Evolutionary conservation across 2,797 vertebrate species (phyloP).

Genomic region (Leptatherina wallacei): DNA sequence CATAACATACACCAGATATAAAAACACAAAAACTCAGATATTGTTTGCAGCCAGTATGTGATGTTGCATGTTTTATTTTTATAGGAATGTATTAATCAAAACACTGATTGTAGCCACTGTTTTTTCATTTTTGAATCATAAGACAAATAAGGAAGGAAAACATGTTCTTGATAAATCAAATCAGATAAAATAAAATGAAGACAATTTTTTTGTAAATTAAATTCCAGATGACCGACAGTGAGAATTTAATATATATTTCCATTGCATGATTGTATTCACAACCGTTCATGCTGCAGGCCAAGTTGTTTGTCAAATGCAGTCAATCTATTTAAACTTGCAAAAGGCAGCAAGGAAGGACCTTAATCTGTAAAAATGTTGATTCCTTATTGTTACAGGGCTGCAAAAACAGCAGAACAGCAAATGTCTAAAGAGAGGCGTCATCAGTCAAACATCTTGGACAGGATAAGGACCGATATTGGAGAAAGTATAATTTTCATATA

Average conservation of each 20-base stretch:
- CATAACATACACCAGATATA: neutral
- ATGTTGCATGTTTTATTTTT: neutral
- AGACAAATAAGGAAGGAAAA: no score
- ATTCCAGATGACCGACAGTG: no score
- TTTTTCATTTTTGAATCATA: no score
- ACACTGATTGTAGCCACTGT: no score
- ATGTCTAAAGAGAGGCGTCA: constrained; percentile 35
- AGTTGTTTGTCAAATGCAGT: neutral
- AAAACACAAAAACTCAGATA: no score
- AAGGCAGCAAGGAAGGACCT: constrained; percentile 15
- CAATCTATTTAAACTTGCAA: neutral
- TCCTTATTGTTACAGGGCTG: constrained; percentile 24
- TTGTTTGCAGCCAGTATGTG: neutral
- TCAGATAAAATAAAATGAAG: no score
- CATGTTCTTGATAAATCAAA: no score
- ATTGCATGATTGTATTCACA: neutral
- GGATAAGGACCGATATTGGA: constrained; percentile 24
- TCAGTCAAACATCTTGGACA: constrained; percentile 35
- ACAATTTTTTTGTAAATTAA: no score
- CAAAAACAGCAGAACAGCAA: constrained; percentile 36
- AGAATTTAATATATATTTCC: no score
- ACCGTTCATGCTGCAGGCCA: neutral
- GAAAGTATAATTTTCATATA: constrained; percentile 26
- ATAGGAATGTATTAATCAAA: no score
- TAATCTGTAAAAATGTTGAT: constrained; percentile 27